A percentile compares a stretch with the other conserved stretches of the same genome.
phyloP scores from a whole-genome alignment of 2,797 vertebrate species.

The Galagoides demidoff region DNA sequence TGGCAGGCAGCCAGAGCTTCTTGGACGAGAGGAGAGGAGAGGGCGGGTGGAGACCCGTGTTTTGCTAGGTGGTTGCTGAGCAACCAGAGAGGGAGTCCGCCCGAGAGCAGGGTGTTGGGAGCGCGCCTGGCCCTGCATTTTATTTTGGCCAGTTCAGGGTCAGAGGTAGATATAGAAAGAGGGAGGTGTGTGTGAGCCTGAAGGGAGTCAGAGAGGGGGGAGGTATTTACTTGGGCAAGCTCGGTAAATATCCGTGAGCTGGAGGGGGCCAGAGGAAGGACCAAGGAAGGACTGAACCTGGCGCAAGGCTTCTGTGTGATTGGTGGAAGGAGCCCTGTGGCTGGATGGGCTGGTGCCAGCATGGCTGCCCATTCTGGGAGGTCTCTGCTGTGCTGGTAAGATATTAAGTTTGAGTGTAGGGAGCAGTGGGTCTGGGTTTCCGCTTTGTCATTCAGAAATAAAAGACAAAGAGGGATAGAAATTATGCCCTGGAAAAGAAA shows the following conservation, averaged over 20 bases:
- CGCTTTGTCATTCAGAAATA: constrained; percentile 43
- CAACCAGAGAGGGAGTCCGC: constrained; percentile 80
- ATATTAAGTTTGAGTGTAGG: neutral
- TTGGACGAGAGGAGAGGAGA: constrained; percentile 61
- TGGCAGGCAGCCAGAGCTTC: constrained; percentile 77
- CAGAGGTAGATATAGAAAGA: constrained; percentile 49
- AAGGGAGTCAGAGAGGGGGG: neutral
- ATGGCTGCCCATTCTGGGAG: neutral
- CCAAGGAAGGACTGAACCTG: neutral
- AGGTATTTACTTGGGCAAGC: constrained; percentile 29
- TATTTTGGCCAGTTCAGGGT: constrained; percentile 31
- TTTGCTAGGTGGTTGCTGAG: constrained; percentile 87
- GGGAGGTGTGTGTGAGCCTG: neutral
- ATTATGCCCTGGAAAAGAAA: constrained; percentile 5
- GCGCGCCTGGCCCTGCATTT: constrained; percentile 10
- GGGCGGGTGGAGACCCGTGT: constrained; percentile 76
- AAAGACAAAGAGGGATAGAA: neutral
- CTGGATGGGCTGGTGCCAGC: neutral
- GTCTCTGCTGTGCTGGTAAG: neutral
- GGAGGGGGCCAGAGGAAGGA: neutral
- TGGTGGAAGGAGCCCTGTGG: neutral
- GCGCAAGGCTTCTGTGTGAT: neutral
- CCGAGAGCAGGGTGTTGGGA: neutral
- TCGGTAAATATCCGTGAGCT: neutral
- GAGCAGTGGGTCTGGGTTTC: constrained; percentile 3